A percentile compares a stretch with the other conserved stretches of the same genome.
These are phyloP conservation scores for Sycophila texana DNA, from an alignment of 2,888 invertebrate genomes.

Conservation along the genomic window DNA sequence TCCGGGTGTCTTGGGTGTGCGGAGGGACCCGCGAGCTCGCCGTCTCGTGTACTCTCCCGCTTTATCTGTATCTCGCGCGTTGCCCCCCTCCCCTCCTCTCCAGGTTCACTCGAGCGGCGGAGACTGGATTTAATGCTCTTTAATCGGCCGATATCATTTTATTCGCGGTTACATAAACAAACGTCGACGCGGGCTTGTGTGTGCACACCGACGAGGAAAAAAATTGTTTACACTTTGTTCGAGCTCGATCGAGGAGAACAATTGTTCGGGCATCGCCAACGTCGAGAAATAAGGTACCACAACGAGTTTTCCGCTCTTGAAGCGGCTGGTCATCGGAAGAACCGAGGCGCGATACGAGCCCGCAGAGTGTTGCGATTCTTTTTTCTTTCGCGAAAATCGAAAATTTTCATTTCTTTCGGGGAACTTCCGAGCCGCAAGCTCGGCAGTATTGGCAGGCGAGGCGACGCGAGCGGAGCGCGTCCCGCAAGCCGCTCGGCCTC, in stretches of 20 bases:
- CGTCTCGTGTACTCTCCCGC: constrained; percentile 6
- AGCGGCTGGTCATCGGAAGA: background rate
- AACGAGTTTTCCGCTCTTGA: constrained; percentile 17
- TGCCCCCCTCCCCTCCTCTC: background rate
- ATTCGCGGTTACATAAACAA: constrained; percentile 48
- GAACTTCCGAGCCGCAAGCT: too few species aligned
- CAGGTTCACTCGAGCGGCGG: background rate
- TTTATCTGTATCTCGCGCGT: constrained; percentile 16
- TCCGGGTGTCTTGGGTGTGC: constrained; percentile 11
- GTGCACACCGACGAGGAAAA: background rate
- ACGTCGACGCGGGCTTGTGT: background rate
- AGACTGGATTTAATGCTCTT: constrained; percentile 44
- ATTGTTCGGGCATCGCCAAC: background rate
- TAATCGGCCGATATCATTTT: constrained; percentile 48
- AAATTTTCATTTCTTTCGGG: background rate
- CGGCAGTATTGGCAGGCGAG: too few species aligned
- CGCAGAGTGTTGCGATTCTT: too few species aligned
- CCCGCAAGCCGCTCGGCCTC: background rate
- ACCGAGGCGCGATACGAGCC: background rate
- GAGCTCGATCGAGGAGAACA: constrained; percentile 14
- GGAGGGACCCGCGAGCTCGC: constrained; percentile 10
- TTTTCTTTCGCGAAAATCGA: background rate
- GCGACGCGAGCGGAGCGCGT: background rate
- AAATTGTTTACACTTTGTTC: constrained; percentile 11
- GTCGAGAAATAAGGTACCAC: background rate